phyloP scores from a whole-genome alignment of 1,140 invertebrate species.

The Cepaea nemoralis region DNA sequence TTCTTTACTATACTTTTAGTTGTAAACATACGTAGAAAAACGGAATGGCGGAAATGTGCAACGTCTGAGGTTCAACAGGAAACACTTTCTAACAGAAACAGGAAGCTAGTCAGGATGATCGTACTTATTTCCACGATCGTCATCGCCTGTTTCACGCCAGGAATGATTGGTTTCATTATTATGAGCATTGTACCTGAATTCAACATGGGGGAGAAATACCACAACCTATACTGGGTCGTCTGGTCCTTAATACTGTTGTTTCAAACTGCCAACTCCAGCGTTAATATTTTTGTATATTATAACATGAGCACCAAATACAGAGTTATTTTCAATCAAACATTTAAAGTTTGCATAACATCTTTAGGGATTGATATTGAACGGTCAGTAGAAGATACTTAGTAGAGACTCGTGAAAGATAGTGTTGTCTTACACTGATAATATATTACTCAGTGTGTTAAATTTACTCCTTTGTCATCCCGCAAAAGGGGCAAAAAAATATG shows the following conservation, averaged over 20 bases:
- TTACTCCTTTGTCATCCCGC: too few relatives aligned
- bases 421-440: too few relatives aligned
- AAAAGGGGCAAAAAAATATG: too few relatives aligned
- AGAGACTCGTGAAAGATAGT: too few relatives aligned
- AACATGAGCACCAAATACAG: neutral
- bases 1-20: neutral
- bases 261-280: neutral
- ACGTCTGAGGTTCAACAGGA: neutral
- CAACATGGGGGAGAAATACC: neutral
- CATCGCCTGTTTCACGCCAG: constrained; percentile 1
- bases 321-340: neutral
- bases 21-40: neutral
- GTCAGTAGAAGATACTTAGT: too few relatives aligned
- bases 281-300: neutral
- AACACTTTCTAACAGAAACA: neutral
- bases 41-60: neutral
- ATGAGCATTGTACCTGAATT: neutral
- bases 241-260: neutral
- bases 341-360: too few relatives aligned
- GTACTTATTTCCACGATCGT: neutral
- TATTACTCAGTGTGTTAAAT: too few relatives aligned
- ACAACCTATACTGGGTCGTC: neutral
- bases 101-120: neutral
- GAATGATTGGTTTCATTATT: neutral
- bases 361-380: too few relatives aligned